Conservation (phyloP, 2,113 vertebrate genomes). For the Peucedramus taeniatus region DNA sequence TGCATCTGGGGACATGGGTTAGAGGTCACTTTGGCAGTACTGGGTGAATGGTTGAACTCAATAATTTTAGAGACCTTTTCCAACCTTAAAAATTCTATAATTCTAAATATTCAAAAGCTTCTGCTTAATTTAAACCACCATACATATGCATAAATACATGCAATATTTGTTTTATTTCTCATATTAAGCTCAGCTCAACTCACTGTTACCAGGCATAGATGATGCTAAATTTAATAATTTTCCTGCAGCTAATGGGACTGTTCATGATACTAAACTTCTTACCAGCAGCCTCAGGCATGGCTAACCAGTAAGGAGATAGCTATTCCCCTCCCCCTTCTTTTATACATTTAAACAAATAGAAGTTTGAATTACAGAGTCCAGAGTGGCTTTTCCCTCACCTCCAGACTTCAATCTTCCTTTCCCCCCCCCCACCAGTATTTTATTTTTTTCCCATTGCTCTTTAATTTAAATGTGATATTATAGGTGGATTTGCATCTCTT, state of each 20-base stretch:
- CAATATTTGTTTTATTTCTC: not conserved
- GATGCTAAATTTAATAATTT: not conserved
- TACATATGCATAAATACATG: rapidly evolving
- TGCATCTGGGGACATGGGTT: not conserved
- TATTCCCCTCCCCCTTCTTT: not conserved
- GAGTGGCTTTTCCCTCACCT: not conserved
- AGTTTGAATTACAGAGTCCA: not conserved
- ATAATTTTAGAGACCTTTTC: not conserved
- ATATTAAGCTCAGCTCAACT: not conserved
- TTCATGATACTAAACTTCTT: not conserved
- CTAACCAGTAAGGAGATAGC: not conserved
- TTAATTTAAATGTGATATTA: not conserved
- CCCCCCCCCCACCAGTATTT: rapidly evolving
- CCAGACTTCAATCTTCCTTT: not conserved
- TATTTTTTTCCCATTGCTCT: not conserved
- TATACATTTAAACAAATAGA: not conserved
- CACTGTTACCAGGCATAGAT: not conserved
- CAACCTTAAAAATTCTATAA: not conserved
- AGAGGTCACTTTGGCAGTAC: not conserved
- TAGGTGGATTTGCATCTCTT: not conserved
- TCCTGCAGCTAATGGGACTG: not conserved
- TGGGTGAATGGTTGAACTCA: not conserved
- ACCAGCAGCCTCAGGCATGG: not conserved
- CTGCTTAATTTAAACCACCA: not conserved
- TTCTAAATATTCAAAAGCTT: not conserved